Evolutionary conservation across 2,797 vertebrate species (phyloP), one percentile per base, ranked within the genome.

Genomic region (Myripristis murdjan): DNA sequence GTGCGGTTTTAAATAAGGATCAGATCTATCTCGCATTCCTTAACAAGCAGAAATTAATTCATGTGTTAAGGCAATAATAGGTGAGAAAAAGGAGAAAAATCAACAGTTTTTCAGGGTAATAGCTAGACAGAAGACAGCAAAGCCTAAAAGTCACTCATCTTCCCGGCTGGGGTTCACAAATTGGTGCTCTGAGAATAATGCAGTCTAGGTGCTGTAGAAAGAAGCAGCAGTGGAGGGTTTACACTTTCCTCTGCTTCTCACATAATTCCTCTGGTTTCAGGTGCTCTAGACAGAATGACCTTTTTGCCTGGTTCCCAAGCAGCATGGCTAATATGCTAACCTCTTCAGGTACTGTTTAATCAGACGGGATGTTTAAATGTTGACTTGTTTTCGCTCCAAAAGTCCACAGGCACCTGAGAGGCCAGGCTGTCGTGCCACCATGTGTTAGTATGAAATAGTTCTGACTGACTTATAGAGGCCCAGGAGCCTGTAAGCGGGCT

Each of bases 331-430:
- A 76, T 55, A 24, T 53, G 61, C 57, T 43, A 14, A 60, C 20
- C 4, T 28, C 65, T 60, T 26, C 61, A 26, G 52, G 64, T 16
- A 6, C 23, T 70, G 67, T 83, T 73, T 48, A 77, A 59, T 78
- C 67, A 75, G 70, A 46, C 23, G 64, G 28, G 37, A 51, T 37
- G 49, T 68, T 70, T 69, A 64, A 70, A 73, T 82, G 82, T 85
- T 79, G 70, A 82, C 70, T 54, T 70, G 47, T 33, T 74, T 46
- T 55, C 51, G 62, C 74, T 16, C 6, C 31, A 23, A 28, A 67
- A 70, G 51, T 15, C 0, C 68, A 71, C 59, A 55, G 72, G 47
- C 6, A 16, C 47, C 51, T 6, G 39, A 59, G 69, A 66, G 65
- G 60, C 59, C 49, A 57, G 64, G 65, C 9, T 59, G 62, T 16